Evolutionary conservation across 2,888 invertebrate species (phyloP), one percentile per base, ranked within the genome.

Genomic region (Thumatha senex): DNA sequence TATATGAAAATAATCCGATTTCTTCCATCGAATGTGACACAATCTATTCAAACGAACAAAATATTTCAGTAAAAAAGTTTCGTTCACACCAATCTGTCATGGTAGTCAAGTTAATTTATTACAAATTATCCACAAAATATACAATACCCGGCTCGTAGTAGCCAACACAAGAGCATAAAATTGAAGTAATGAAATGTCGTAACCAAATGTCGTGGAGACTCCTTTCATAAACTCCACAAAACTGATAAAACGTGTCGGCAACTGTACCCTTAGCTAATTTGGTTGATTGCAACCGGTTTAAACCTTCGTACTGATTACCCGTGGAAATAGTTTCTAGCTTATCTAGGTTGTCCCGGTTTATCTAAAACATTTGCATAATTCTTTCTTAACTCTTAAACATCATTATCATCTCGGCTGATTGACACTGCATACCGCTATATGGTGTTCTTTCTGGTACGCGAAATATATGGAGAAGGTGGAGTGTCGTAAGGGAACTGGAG

Each of bases 151-250:
- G 30, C 11, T 8, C n/a, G 8, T n/a, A 13, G 15, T 30, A 14
- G 12, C n/a, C 10, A 15, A 40, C 41, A 47, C 51, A 36, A 47
- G 40, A 47, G 51, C 51, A 51, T 51, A 51, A 51, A 51, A 51
- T 51, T 46, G 14, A 43, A 42, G 38, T 46, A 39, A 46, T 38
- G 34, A n/a, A 31, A 30, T 51, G 35, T 40, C 10, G 47, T 35
- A 51, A 51, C 34, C n/a, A 30, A 46, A 15, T 43, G 34, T 39
- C 39, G 35, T 33, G 30, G 14, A 24, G 41, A 29, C 18, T 13
- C 24, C 12, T 51, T 51, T 51, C 51, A 42, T 29, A 51, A 51
- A 13, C 18, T 9, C 10, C 7, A 33, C 39, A 43, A 41, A 24
- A 40, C 35, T 51, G 29, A 14, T 5, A 34, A n/a, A 34, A 46